A percentile compares a stretch with the other conserved stretches of the same genome.
phyloP scores from a whole-genome alignment of 2,797 vertebrate species.

The Falco biarmicus region DNA sequence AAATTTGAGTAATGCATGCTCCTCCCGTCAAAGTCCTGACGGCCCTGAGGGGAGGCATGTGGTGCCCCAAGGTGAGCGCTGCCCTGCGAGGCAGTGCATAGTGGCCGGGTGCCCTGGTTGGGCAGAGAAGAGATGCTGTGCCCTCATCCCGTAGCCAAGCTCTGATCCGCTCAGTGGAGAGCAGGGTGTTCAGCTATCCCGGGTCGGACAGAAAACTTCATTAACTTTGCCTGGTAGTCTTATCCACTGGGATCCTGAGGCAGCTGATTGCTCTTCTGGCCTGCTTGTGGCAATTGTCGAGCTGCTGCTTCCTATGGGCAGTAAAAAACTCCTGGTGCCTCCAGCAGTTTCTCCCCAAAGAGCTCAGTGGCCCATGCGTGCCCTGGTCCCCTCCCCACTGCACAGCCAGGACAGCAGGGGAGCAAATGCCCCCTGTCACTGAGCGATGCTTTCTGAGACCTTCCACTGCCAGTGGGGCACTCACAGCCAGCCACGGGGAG shows the following conservation, averaged over 20 bases:
- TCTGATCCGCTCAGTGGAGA: background rate
- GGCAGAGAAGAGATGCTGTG: background rate
- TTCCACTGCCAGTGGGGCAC: background rate
- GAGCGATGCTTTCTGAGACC: background rate
- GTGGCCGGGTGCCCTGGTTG: rapidly evolving
- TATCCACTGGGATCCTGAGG: background rate
- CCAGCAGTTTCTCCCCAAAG: background rate
- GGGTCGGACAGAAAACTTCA: background rate
- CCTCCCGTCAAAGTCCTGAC: background rate
- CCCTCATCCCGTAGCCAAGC: background rate
- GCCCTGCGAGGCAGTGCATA: rapidly evolving
- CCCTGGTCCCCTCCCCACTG: rapidly evolving
- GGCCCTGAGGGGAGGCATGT: rapidly evolving
- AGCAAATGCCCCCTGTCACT: background rate
- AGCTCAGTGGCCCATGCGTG: rapidly evolving
- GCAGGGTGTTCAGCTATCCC: background rate
- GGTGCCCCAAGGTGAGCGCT: background rate
- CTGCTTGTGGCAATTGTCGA: background rate
- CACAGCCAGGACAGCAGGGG: background rate
- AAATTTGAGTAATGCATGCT: background rate
- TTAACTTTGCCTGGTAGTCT: background rate
- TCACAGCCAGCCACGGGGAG: rapidly evolving
- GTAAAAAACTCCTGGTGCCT: background rate
- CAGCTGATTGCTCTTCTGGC: background rate
- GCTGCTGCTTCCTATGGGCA: background rate